These are phyloP conservation scores for Anguilla anguilla DNA, from an alignment of 2,797 vertebrate genomes.

Conservation along the genomic window DNA sequence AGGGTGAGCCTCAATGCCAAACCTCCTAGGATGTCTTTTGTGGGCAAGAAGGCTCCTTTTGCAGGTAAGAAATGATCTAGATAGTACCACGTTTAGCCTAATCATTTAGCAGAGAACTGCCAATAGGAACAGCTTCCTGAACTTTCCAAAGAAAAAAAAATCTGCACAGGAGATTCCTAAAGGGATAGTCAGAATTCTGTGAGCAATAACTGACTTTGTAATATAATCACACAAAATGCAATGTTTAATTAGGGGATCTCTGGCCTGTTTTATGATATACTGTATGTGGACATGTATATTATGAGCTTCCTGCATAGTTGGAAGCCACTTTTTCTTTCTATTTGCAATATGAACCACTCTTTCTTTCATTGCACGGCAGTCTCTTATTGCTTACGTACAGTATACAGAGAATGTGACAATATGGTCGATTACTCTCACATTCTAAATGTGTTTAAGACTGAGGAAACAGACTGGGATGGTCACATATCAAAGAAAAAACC, in stretches of 20 bases:
- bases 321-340: background rate
- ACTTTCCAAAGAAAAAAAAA: background rate
- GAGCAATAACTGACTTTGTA: background rate
- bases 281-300: background rate
- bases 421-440: background rate
- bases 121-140: background rate
- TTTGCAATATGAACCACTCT: background rate
- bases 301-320: background rate
- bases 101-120: background rate
- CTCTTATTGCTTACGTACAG: background rate
- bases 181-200: background rate
- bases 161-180: background rate
- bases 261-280: background rate
- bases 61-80: slow-evolving; percentile 29
- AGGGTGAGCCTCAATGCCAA: slow-evolving; percentile 36
- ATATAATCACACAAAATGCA: background rate
- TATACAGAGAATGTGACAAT: background rate
- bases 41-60: slow-evolving; percentile 39
- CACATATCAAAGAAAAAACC: background rate
- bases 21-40: slow-evolving; percentile 28
- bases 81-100: background rate
- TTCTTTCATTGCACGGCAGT: background rate
- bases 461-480: background rate
- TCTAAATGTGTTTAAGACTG: background rate
- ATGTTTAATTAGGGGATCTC: background rate